Base-by-base conservation (phyloP, 2,113 vertebrate genomes). In the Lagopus muta region DNA sequence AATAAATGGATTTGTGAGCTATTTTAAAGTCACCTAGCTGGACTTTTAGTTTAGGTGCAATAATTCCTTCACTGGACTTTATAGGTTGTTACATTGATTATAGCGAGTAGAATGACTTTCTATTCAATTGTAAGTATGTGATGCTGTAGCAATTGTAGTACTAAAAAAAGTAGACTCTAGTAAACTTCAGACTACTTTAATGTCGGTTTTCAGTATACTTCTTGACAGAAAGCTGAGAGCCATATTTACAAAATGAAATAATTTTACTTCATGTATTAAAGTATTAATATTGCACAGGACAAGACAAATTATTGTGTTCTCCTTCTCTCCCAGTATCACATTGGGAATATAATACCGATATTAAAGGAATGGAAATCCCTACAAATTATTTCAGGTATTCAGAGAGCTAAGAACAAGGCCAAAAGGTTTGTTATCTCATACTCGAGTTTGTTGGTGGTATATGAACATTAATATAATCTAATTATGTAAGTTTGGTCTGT, bases 321-420 rank as follows among this genome's bases (percentile, higher is more conserved):
- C 8, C 1, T 30, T 4, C 48, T 64, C 7, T 90, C 6, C 3
- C 2, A 60, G 14, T 5, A 25, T 2, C 0, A 42, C 55, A 76
- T 72, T 30, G 18, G 24, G 38, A 88, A 34, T 11, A 45, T 34
- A 75, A 62, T 34, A 27, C 5, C 36, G 54, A 14, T 34, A 54
- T 43, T 43, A 62, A 58, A 78, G 71, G 0, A 50, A 58, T 28
- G 2, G n/a, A 66, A 89, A 19, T 7, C 81, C 36, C 4, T 55
- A 42, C 8, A 77, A 45, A 70, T 38, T 57, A 5, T 21, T 81
- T 74, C 8, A 21, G 10, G 25, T 40, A 3, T 36, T 80, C 48
- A 83, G 60, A 61, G 11, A 24, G 4, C 28, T 66, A 62, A 61
- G 7, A 89, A 1, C 8, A 77, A 57, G 73, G 27, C 4, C 17